Evolutionary conservation across 2,888 invertebrate genomes (phyloP).

Genomic region (Drosophila diplacantha): DNA sequence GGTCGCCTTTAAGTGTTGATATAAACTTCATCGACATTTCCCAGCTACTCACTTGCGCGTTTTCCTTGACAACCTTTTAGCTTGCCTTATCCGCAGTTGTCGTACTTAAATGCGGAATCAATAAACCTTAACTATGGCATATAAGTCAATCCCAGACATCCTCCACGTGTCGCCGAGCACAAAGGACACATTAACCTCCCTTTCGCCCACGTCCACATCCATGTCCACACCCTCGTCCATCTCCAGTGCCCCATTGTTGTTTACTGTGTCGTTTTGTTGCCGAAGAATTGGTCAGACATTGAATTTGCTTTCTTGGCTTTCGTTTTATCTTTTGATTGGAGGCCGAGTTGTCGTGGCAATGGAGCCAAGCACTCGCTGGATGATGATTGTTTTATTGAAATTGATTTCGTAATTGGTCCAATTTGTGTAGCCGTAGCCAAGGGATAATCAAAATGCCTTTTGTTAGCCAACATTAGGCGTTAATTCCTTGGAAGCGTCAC

Average conservation of each 20-base stretch:
- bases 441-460: slow-evolving; percentile 44
- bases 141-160: slow-evolving; percentile 10
- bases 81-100: neutral
- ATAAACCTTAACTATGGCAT: slow-evolving; percentile 19
- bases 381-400: slow-evolving; percentile 46
- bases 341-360: slow-evolving; percentile 39
- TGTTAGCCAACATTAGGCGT: slow-evolving; percentile 29
- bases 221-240: slow-evolving; percentile 1
- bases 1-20: no score
- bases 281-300: slow-evolving; percentile 54
- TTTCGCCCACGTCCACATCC: neutral
- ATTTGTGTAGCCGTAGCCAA: slow-evolving; percentile 41
- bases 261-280: slow-evolving; percentile 42
- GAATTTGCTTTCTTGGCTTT: slow-evolving; percentile 48
- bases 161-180: slow-evolving; percentile 13
- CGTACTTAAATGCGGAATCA: slow-evolving; percentile 14
- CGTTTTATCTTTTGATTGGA: slow-evolving; percentile 29
- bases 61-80: neutral
- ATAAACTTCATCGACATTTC: no score
- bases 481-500: slow-evolving; percentile 15
- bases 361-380: slow-evolving; percentile 10
- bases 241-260: slow-evolving; percentile 17
- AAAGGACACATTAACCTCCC: slow-evolving; percentile 20
- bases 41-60: neutral
- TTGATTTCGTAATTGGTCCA: slow-evolving; percentile 61